These are phyloP conservation scores for Hybognathus amarus DNA, from an alignment of 2,797 vertebrate genomes.

Conservation along the genomic window DNA sequence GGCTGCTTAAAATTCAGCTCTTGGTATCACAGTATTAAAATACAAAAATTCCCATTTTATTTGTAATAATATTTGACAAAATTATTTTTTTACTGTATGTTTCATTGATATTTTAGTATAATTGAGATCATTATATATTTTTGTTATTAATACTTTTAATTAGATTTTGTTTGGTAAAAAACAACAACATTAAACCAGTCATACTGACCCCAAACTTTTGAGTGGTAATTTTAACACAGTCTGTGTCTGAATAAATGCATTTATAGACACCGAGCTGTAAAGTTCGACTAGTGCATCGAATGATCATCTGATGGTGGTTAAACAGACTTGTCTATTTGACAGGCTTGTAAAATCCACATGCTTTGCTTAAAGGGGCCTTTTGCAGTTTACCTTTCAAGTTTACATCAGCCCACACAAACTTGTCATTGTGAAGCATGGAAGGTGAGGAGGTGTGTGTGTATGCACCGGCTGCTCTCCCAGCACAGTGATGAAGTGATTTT, in stretches of 20 bases:
- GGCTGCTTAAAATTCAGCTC: too few relatives aligned
- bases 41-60: not conserved
- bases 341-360: slow-evolving; percentile 19
- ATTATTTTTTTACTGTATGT: not conserved
- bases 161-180: not conserved
- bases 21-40: too few relatives aligned
- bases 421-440: slow-evolving; percentile 62
- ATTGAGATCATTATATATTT: not conserved
- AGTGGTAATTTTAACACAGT: too few relatives aligned
- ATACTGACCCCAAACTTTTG: not conserved
- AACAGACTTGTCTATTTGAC: slow-evolving; percentile 7
- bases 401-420: slow-evolving; percentile 52
- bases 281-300: slow-evolving; percentile 42
- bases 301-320: slow-evolving; percentile 9
- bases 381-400: slow-evolving; percentile 53
- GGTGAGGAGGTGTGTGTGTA: slow-evolving; percentile 57
- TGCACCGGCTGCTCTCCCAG: slow-evolving; percentile 67
- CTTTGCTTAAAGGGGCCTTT: slow-evolving; percentile 49
- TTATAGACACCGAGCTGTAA: slow-evolving; percentile 28
- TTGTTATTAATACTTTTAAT: not conserved
- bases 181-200: not conserved
- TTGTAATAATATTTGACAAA: not conserved
- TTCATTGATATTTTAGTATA: not conserved
- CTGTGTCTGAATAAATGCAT: slow-evolving; percentile 21
- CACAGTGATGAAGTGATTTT: slow-evolving; percentile 81